Evolutionary conservation across 2,797 vertebrate species (phyloP).

Genomic region (Diceros bicornis): DNA sequence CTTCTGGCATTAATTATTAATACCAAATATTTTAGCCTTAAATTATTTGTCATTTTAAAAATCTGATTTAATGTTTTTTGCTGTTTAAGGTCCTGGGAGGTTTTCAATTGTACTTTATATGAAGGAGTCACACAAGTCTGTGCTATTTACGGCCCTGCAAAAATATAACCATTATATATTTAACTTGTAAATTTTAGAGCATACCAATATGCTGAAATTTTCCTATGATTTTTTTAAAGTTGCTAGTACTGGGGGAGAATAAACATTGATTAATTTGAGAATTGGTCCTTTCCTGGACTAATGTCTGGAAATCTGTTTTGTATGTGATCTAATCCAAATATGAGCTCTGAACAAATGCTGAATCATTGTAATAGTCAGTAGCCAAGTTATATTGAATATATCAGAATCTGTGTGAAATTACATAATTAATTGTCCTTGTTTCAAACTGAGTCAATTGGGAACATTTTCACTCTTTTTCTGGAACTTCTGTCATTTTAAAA

Average conservation of each 20-base stretch:
- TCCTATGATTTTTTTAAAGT: conserved; percentile 73
- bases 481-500: conserved; percentile 57
- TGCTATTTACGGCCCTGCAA: conserved; percentile 87
- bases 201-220: conserved; percentile 58
- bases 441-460: conserved; percentile 41
- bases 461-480: conserved; percentile 51
- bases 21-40: conserved; percentile 94
- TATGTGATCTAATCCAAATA: conserved; percentile 45
- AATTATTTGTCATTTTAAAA: conserved; percentile 92
- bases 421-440: conserved; percentile 49
- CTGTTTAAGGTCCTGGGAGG: conserved; percentile 67
- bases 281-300: not conserved
- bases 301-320: conserved; percentile 68
- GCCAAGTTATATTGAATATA: conserved; percentile 86
- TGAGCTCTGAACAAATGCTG: conserved; percentile 71
- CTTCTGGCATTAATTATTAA: conserved; percentile 89
- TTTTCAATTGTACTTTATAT: conserved; percentile 73
- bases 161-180: conserved; percentile 72
- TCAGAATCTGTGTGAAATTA: conserved; percentile 80
- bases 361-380: conserved; percentile 84
- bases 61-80: conserved; percentile 90
- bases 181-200: conserved; percentile 79
- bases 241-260: conserved; percentile 51
- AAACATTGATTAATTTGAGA: conserved; percentile 59
- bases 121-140: conserved; percentile 84